Evolutionary conservation across 2,113 vertebrate species (phyloP), one percentile per base, ranked within the genome.

Genomic region (Daboia siamensis): DNA sequence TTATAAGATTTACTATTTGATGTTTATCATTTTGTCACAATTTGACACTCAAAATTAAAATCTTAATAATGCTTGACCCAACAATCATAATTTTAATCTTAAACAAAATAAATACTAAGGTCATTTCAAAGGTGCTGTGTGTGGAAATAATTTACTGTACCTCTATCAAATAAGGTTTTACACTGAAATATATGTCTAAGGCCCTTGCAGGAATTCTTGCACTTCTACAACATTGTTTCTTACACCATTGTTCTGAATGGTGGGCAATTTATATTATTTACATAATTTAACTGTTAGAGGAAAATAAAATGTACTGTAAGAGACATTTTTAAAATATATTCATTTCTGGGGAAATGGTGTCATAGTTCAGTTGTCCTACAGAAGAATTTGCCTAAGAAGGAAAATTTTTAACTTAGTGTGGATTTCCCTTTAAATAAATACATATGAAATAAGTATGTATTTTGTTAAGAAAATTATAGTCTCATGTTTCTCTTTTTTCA

Each of bases 1-100:
- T 96, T 93, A 92, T 51, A 93, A 93, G 0, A 0, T 84, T 48
- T 52, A 61, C 55, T 84, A 92, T 94, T 92, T 85, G 84, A 64
- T 92, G 69, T 94, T 94, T 9, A 55, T 0, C 1, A 86, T 86
- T 94, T 9, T 64, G 93, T 90, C 0, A 0, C 92, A 23, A 91
- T 87, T 94, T 69, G 2, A 26, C 48, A 2, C 39, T 94, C 86
- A 9, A 12, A 74, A n/a, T 74, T n/a, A 33, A 74, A 74, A 29
- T 69, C n/a, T 69, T 26, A 87, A 56, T 56, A 56, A 56, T 56
- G 15, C 51, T 29, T 33, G 46, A 29, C 29, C n/a, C 86, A 46
- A 24, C 44, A 54, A 74, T 74, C 69, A 74, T 74, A 17, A 57
- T 57, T 23, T 57, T 33, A 74, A n/a, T 74, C 69, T 74, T 74